Evolutionary conservation across 1,140 invertebrate species (phyloP), one percentile per base, ranked within the genome.

Genomic region (Aleiodes sp.): DNA sequence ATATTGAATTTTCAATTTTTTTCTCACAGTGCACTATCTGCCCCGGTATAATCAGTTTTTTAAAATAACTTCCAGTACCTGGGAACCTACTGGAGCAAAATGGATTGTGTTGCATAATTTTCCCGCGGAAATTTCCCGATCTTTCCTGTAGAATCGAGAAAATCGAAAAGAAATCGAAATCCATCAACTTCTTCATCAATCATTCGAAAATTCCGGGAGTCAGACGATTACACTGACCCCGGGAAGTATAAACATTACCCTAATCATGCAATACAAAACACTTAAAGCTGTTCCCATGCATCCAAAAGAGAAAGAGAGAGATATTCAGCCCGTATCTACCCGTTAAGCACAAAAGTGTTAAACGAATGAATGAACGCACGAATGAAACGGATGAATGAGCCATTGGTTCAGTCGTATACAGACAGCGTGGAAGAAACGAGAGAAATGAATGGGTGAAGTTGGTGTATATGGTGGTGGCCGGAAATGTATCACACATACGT

Each of bases 231-330:
- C n/a, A n/a, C n/a, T n/a, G n/a, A n/a, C n/a, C n/a, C n/a, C n/a
- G n/a, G n/a, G n/a, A 16, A 52, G 16, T 52, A 71, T 64, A 68
- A 29, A 71, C 73, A 80, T 78, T 67, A 69, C 71, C 75, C 76
- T 80, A 81, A 84, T 82, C 74, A 79, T 67, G 77, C 78, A 81
- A 80, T 77, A 84, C 80, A 83, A 84, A 85, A 84, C 78, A 79
- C 77, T 83, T 81, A 81, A 82, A 70, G 76, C 4, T 71, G 77
- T 82, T 83, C 78, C 79, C 82, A 83, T 73, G 71, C 72, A 66
- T 14, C 14, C 73, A 35, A 69, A 19, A 62, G 52, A 57, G 46
- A 24, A 66, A 64, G 33, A 68, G 29, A 43, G 26, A 33, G 33
- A 74, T 73, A 76, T 70, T 75, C 78, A 74, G 65, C 83, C 83